Evolutionary conservation across 2,113 vertebrate species (phyloP), one percentile per base, ranked within the genome.

Genomic region (Progne subis): DNA sequence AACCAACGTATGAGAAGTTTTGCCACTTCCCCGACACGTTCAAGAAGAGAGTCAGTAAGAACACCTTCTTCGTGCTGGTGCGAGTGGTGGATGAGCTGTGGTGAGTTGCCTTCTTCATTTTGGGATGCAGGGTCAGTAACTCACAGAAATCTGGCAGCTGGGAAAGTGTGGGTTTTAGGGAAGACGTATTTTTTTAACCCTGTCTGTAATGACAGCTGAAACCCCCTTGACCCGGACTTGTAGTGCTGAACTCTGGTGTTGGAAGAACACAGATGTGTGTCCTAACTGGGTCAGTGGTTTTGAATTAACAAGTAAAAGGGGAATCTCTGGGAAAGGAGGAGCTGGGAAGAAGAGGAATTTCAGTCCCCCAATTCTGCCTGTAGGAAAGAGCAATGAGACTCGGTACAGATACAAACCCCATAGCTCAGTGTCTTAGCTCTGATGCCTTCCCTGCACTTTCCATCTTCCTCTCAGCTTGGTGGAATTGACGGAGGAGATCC

Each of bases 11-110:
- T 81, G 99, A 99, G 89, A 99, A 98, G 53, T 99, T 99, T 82
- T 99, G 99, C 72, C 99, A 99, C 96, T 99, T 99, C 90, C 98
- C 99, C 0, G 99, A 99, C 97, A 99, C 98, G 0, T 99, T 99
- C 97, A 99, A 99, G 98, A 99, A 99, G 97, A 98, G 99, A 2
- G 99, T 99, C 95, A 99, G 99, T 98, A 99, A 99, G 97, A 99
- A 99, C 97, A 99, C 99, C 0, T 99, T 99, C 98, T 99, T 99
- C 6, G 99, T 99, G 95, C 98, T 99, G 97, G 99, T 99, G 69
- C 97, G 99, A 53, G 99, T 99, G 82, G 99, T 99, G 92, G 99
- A 99, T 21, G 99, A 99, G 96, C 98, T 99, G 76, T 99, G 99
- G 99, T 99, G 97, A 99, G 99, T 98, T 55, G 15, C 16, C 28